phyloP scores from a whole-genome alignment of 1,140 invertebrate species.

The Macrosteles quadrilineatus region DNA sequence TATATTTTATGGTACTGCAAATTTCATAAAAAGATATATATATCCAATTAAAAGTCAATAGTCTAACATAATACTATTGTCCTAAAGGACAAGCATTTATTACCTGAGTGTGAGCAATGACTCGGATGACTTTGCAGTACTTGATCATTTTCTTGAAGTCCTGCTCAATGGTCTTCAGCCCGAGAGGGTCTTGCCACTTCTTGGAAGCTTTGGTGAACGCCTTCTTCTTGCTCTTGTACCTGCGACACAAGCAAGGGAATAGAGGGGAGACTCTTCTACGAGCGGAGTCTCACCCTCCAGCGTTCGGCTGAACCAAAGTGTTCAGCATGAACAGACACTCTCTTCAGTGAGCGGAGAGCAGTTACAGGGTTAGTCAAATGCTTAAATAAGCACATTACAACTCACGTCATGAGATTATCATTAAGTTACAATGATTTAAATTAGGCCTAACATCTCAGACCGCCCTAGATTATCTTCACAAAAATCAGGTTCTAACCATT shows the following conservation, averaged over 20 bases:
- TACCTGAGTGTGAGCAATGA: constrained; percentile 98
- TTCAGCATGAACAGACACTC: constrained; percentile 24
- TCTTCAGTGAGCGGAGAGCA: constrained; percentile 57
- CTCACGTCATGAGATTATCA: too few relatives aligned
- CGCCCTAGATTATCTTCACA: too few relatives aligned
- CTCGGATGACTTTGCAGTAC: constrained; percentile 95
- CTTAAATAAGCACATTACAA: neutral
- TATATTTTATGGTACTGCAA: too few relatives aligned
- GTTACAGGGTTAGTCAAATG: constrained; percentile 11
- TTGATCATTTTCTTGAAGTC: constrained; percentile 97
- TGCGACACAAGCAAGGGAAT: constrained; percentile 52
- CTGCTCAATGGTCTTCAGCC: constrained; percentile 95
- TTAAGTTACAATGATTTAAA: too few relatives aligned
- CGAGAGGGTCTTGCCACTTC: constrained; percentile 97
- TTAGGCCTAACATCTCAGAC: too few relatives aligned
- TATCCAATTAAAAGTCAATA: too few relatives aligned
- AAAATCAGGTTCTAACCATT: too few relatives aligned
- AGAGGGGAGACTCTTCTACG: constrained; percentile 48
- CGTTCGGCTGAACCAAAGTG: neutral
- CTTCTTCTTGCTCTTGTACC: constrained; percentile 99
- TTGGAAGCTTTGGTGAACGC: constrained; percentile 98
- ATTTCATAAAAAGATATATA: too few relatives aligned
- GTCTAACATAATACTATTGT: too few relatives aligned
- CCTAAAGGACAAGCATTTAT: too few relatives aligned
- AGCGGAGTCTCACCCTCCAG: constrained; percentile 48